Conservation (phyloP, 2,113 vertebrate genomes). For the Marcusenius ussheri region DNA sequence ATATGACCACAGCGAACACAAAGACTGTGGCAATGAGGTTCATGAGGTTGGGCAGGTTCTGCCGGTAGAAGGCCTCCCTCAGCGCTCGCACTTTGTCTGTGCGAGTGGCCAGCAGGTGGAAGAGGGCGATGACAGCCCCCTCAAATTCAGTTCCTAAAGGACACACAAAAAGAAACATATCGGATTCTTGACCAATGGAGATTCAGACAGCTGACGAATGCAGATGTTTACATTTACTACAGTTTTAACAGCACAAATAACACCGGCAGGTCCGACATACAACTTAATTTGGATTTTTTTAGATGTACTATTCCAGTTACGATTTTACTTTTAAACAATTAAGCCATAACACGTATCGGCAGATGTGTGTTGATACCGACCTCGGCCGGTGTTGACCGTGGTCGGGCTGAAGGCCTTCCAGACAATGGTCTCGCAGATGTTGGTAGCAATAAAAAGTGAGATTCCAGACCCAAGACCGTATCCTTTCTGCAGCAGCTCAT, state of each 20-base stretch:
- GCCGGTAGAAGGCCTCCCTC: constrained; percentile 94
- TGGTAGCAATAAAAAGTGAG: constrained; percentile 97
- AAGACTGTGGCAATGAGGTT: constrained; percentile 96
- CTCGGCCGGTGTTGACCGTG: constrained; percentile 96
- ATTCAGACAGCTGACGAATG: not conserved
- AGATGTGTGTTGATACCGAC: constrained; percentile 47
- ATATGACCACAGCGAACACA: constrained; percentile 97
- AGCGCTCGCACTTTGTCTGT: constrained; percentile 95
- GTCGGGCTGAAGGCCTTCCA: constrained; percentile 99
- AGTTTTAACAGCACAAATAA: not conserved
- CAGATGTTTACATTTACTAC: not conserved
- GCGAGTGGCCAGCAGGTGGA: constrained; percentile 92
- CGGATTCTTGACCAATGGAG: not conserved
- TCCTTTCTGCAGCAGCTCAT: constrained; percentile 94
- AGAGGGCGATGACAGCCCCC: constrained; percentile 93
- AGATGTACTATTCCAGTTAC: not conserved
- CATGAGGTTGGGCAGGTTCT: constrained; percentile 98
- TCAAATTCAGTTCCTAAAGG: constrained; percentile 91
- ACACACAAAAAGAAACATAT: not conserved
- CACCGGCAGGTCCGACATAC: not conserved
- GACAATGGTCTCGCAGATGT: constrained; percentile 98
- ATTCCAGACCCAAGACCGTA: constrained; percentile 96
- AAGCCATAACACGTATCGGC: not conserved
- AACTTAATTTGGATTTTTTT: not conserved
- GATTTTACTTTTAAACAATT: not conserved